Evolutionary conservation across 2,797 vertebrate genomes (phyloP).

Genomic region (Streptopelia turtur): DNA sequence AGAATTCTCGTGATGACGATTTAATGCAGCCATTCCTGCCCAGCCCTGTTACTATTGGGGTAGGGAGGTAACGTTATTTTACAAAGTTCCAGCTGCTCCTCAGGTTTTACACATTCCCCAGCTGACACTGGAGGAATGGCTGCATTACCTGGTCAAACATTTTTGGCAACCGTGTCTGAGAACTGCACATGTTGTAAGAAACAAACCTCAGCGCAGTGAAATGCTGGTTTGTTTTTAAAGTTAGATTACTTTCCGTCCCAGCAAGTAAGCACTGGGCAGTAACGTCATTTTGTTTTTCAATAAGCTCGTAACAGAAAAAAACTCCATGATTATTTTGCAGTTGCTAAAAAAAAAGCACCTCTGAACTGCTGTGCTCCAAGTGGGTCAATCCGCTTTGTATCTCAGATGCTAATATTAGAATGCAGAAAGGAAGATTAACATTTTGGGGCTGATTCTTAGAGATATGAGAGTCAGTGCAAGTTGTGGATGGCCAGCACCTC

Average conservation of each 20-base stretch:
- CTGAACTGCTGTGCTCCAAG: constrained; percentile 58
- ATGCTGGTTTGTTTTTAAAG: constrained; percentile 23
- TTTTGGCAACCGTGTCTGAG: constrained; percentile 87
- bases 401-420: constrained; percentile 47
- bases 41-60: neutral
- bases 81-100: constrained; percentile 9
- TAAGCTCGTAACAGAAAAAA: constrained; percentile 63
- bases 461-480: neutral
- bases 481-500: constrained; percentile 17
- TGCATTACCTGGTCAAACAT: constrained; percentile 78
- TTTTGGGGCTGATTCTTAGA: constrained; percentile 33
- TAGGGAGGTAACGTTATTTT: neutral
- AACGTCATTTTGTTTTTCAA: constrained; percentile 29
- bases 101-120: neutral
- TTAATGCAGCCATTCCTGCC: constrained; percentile 51
- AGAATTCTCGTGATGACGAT: constrained; percentile 3
- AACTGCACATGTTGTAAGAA: constrained; percentile 84
- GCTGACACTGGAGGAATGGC: constrained; percentile 44
- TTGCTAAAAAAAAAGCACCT: constrained; percentile 71
- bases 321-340: constrained; percentile 61
- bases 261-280: constrained; percentile 46
- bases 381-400: constrained; percentile 58
- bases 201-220: constrained; percentile 80
- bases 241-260: constrained; percentile 12
- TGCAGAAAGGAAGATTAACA: constrained; percentile 45